Evolutionary conservation across 1,140 invertebrate genomes (phyloP).

Genomic region (Eumaeus atala): DNA sequence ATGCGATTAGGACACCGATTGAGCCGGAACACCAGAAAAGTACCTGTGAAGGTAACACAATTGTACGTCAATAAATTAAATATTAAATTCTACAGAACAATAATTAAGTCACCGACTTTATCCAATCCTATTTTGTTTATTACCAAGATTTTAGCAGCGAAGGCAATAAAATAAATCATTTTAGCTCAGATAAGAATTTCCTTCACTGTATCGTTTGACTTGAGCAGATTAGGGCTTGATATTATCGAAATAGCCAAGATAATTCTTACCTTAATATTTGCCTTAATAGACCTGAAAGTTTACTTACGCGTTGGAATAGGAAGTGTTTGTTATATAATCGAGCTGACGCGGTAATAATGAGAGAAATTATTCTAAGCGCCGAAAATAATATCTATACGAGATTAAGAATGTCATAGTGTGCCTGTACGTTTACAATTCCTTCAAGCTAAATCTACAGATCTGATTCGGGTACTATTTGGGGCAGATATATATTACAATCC

Average conservation of each 20-base stretch:
- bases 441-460: no score
- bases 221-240: slow-evolving; percentile 28
- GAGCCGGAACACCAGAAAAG: not conserved
- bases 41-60: slow-evolving; percentile 7
- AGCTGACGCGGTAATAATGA: no score
- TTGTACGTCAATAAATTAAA: not conserved
- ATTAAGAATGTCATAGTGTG: no score
- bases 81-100: slow-evolving; percentile 32
- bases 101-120: slow-evolving; percentile 47
- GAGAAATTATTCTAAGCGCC: no score
- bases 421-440: no score
- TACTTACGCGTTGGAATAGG: slow-evolving; percentile 10
- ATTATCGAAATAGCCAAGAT: slow-evolving; percentile 28
- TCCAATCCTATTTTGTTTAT: slow-evolving; percentile 44
- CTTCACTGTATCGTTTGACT: slow-evolving; percentile 38
- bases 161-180: slow-evolving; percentile 52
- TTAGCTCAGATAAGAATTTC: slow-evolving; percentile 42
- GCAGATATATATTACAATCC: no score
- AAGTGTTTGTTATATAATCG: not conserved
- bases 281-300: slow-evolving; percentile 26
- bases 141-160: slow-evolving; percentile 37
- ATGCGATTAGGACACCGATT: slow-evolving; percentile 1
- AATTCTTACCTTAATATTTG: slow-evolving; percentile 13
- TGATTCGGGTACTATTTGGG: no score
- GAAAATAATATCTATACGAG: no score